Evolutionary conservation across 2,113 vertebrate genomes (phyloP).

Genomic region (Daubentonia madagascariensis): DNA sequence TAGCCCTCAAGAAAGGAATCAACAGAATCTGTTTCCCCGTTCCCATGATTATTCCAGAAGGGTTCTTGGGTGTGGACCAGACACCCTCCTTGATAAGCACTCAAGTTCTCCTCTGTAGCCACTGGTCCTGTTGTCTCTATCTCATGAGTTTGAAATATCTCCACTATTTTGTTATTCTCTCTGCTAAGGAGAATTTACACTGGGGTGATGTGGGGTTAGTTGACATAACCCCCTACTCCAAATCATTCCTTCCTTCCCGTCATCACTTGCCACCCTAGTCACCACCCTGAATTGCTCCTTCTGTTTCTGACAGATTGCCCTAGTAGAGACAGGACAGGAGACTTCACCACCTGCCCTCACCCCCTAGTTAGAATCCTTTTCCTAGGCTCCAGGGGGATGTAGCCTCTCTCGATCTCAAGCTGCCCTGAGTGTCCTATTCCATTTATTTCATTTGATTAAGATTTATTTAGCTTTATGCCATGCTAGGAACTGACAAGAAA

Average conservation of each 20-base stretch:
- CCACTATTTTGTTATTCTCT: not conserved
- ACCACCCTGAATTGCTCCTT: not conserved
- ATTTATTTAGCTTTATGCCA: conserved; percentile 29
- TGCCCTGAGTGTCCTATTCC: not conserved
- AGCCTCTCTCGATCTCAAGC: not conserved
- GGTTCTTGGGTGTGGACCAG: not conserved
- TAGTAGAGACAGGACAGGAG: not conserved
- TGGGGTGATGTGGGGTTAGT: not conserved
- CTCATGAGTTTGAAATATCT: not conserved
- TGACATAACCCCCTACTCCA: not conserved
- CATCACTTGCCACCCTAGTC: no score
- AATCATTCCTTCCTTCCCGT: not conserved
- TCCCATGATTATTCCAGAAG: not conserved
- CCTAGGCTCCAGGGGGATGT: not conserved
- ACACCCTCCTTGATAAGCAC: not conserved
- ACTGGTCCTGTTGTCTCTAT: not conserved
- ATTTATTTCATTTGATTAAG: conserved; percentile 33
- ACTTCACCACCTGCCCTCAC: not conserved
- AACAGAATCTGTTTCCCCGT: not conserved
- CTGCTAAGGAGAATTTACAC: not conserved
- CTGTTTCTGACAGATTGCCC: not conserved
- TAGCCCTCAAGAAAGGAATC: not conserved
- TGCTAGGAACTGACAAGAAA: conserved; percentile 18
- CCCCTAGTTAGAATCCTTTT: not conserved
- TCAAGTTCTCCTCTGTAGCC: not conserved